Evolutionary conservation across 2,888 invertebrate species (phyloP).

Genomic region (Dioctria rufipes): DNA sequence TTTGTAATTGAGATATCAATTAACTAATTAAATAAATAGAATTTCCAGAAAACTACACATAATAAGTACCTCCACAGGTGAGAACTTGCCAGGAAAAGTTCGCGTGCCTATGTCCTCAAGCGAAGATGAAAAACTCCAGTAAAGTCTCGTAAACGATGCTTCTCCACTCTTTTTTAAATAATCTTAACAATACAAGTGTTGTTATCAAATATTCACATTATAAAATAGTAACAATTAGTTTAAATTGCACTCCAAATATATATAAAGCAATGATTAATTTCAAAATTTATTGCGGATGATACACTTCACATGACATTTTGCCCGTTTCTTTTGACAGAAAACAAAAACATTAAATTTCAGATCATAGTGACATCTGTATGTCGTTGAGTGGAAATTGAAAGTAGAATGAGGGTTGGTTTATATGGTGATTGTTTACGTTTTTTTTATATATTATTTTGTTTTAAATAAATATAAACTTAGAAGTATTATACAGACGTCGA

Average conservation of each 20-base stretch:
- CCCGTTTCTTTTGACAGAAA: constrained; percentile 19
- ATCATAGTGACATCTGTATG: constrained; percentile 24
- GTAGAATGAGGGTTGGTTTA: neutral
- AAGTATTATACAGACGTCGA: too few relatives aligned
- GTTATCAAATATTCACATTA: neutral
- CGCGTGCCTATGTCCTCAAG: neutral
- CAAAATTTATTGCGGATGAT: constrained; percentile 28
- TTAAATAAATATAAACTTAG: too few relatives aligned
- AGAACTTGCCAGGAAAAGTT: neutral
- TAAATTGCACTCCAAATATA: constrained; percentile 7
- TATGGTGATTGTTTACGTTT: too few relatives aligned
- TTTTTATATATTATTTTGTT: too few relatives aligned
- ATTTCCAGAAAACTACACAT: too few relatives aligned
- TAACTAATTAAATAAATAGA: too few relatives aligned
- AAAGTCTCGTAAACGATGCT: neutral
- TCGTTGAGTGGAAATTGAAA: neutral
- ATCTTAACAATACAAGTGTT: neutral
- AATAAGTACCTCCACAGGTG: too few relatives aligned
- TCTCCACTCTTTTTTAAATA: neutral
- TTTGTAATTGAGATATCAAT: too few relatives aligned
- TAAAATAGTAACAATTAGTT: neutral
- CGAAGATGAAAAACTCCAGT: neutral
- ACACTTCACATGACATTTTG: constrained; percentile 25
- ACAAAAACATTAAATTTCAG: constrained; percentile 14
- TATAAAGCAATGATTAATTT: constrained; percentile 9